Evolutionary conservation across 2,113 vertebrate genomes (phyloP).

Genomic region (Gobius niger): DNA sequence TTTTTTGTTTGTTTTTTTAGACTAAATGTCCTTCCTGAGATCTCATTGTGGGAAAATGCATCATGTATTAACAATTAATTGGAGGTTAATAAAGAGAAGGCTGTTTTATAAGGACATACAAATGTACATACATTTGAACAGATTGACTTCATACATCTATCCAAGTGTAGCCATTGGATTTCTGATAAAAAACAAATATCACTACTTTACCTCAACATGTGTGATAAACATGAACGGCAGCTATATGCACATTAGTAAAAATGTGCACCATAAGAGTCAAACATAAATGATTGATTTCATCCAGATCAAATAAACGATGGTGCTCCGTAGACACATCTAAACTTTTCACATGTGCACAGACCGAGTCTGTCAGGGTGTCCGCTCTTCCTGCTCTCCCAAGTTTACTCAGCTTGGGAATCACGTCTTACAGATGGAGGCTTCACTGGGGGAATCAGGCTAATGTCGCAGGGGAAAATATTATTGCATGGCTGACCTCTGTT

Average conservation of each 20-base stretch:
- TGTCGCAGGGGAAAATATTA: conserved; percentile 76
- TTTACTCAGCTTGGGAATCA: conserved; percentile 79
- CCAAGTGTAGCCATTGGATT: background rate
- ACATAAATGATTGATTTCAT: conserved; percentile 34
- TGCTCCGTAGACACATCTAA: conserved; percentile 29
- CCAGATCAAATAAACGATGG: conserved; percentile 51
- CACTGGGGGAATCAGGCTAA: conserved; percentile 52
- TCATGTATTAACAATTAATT: background rate
- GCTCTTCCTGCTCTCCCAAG: conserved; percentile 49
- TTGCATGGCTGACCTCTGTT: conserved; percentile 73
- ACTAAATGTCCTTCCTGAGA: background rate
- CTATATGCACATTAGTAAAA: background rate
- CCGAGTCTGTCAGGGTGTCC: conserved; percentile 24
- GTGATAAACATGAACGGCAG: background rate
- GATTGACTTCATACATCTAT: too few relatives aligned
- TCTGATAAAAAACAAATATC: background rate
- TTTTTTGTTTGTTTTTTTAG: background rate
- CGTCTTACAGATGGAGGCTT: conserved; percentile 70
- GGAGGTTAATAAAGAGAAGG: background rate
- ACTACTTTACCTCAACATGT: background rate
- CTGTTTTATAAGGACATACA: too few relatives aligned
- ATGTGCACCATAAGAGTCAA: conserved; percentile 4
- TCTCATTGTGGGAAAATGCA: background rate
- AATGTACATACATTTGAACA: too few relatives aligned
- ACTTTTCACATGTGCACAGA: conserved; percentile 31